Evolutionary conservation across 1,140 invertebrate genomes (phyloP), one percentile per base, ranked within the genome.

Genomic region (Drosophila kohkoa): DNA sequence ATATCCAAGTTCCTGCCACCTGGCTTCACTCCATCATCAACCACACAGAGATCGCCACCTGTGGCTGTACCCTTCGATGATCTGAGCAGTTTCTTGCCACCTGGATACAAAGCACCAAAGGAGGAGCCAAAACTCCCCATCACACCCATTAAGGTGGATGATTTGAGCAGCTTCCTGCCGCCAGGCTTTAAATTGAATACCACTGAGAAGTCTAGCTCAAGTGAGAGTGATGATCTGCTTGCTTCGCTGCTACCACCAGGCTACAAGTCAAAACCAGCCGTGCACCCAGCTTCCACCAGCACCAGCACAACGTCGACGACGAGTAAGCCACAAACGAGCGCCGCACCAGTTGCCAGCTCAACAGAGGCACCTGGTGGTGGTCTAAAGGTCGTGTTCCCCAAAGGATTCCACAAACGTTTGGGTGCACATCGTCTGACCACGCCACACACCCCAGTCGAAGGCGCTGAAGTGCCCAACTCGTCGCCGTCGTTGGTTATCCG

Each of bases 361-460:
- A 75, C 67, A 1, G 73, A 73, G 55, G 16, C 54, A 20, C 15
- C 69, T 7, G 93, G 93, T 13, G 93, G 93, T 32, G 93, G 94
- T 30, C 93, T 95, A 10, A 97, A 96, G 92, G 91, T 97, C 7
- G 96, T 97, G 2, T 97, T 97, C 75, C 96, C 96, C 5, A 96
- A 96, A 67, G 94, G 96, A 89, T 95, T 96, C 32, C 96, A 96
- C 48, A 95, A 95, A n/a, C 93, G 95, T 72, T 93, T 95, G 72
- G 93, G 94, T 4, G 92, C 93, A 2, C 92, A 94, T 48, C 95
- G 95, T 87, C 92, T 94, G 5, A 95, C 95, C 16, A 95, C 95
- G 2, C 93, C 94, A 1, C 93, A 93, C 90, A 69, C 83, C 2
- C 48, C 81, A 1, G 54, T 63, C 0, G 85, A 89, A 0, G 65